Base-by-base conservation (phyloP, 2,888 invertebrate genomes). In the Lycocerus yunnanus region DNA sequence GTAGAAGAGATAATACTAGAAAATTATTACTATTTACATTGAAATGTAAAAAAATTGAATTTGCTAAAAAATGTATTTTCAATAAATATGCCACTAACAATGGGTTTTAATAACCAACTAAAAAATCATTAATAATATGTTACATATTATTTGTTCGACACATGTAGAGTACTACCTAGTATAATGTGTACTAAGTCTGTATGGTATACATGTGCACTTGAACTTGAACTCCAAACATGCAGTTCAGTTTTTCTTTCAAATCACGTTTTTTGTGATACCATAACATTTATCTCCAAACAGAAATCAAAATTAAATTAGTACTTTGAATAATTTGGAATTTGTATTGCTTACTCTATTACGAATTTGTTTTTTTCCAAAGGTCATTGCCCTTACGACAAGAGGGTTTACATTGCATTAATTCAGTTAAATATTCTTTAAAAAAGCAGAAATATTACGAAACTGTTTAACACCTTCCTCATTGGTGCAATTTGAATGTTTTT, bases 181-280 rank as follows among this genome's bases (percentile, higher is more conserved):
- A 43, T n/a, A n/a, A 6, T 43, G n/a, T 43, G 43, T 43, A 43
- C 43, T 8, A n/a, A 43, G 27, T 27, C 13, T 27, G 27, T 27
- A 43, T 43, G 43, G 61, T 63, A 63, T n/a, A 63, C 61, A 63
- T 63, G 61, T 63, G 61, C 61, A 63, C 61, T 63, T 63, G 61
- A 63, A 63, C 61, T 63, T 63, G 61, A 63, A 63, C 61, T 63
- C 61, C 61, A 63, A 63, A 63, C 61, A 18, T 63, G 20, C 61
- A 63, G 61, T 63, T 63, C n/a, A 63, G 20, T 63, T 63, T 63
- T 63, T 63, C 18, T 63, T 20, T 63, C 15, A n/a, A 43, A 18
- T 20, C 61, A 18, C 61, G 16, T 63, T 63, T 63, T 63, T 63
- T 63, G 15, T 63, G 15, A 18, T 20, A 18, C 16, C 18, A 63